Evolutionary conservation across 2,888 invertebrate genomes (phyloP).

Genomic region (Leptopterna dolabrata): DNA sequence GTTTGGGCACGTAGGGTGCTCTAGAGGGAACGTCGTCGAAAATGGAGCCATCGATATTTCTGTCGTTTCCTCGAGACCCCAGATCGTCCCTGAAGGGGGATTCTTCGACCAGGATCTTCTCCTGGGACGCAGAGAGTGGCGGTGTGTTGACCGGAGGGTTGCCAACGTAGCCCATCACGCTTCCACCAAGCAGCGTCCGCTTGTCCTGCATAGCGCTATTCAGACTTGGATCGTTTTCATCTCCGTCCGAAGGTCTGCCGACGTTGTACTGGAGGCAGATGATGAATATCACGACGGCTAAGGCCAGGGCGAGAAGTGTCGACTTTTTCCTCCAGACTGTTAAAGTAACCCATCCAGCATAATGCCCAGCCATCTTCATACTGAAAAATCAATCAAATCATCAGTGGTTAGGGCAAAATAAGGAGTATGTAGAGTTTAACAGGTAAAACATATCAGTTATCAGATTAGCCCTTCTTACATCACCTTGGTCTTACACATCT

Average conservation of each 20-base stretch:
- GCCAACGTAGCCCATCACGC: slow-evolving; percentile 60
- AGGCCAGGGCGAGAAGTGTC: slow-evolving; percentile 67
- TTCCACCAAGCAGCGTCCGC: slow-evolving; percentile 57
- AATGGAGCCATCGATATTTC: slow-evolving; percentile 48
- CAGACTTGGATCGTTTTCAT: slow-evolving; percentile 55
- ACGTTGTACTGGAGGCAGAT: slow-evolving; percentile 69
- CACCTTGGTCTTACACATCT: too few relatives aligned
- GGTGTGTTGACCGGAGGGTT: slow-evolving; percentile 51
- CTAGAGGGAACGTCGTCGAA: slow-evolving; percentile 54
- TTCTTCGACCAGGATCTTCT: slow-evolving; percentile 39
- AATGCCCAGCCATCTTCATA: slow-evolving; percentile 62
- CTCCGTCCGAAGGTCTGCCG: slow-evolving; percentile 60
- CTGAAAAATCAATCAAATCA: slow-evolving; percentile 32
- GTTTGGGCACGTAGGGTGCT: slow-evolving; percentile 68
- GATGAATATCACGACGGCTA: slow-evolving; percentile 67
- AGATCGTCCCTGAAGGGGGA: slow-evolving; percentile 56
- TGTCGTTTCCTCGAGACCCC: slow-evolving; percentile 37
- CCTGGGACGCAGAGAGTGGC: slow-evolving; percentile 16
- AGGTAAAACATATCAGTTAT: not conserved
- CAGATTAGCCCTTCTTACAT: too few relatives aligned
- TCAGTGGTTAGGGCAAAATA: not conserved
- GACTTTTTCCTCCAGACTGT: slow-evolving; percentile 70
- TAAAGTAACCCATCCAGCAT: slow-evolving; percentile 68
- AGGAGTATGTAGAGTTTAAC: not conserved
- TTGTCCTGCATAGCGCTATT: slow-evolving; percentile 57